Evolutionary conservation across 2,113 vertebrate species (phyloP).

Genomic region (Cairina moschata): DNA sequence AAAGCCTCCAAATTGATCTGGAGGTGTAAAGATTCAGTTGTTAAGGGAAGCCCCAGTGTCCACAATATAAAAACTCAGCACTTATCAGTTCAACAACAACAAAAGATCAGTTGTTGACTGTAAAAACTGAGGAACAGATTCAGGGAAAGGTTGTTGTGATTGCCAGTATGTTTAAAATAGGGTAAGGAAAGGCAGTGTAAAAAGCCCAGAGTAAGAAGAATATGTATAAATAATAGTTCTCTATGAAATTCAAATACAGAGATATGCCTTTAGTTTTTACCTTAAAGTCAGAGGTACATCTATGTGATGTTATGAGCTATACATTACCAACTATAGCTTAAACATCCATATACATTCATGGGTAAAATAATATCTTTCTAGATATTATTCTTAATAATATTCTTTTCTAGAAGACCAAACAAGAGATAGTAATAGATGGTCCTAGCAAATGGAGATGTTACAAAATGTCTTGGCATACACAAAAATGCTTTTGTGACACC

Average conservation of each 20-base stretch:
- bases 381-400: too few relatives aligned
- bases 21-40: background rate
- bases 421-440: background rate
- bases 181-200: background rate
- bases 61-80: background rate
- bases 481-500: background rate
- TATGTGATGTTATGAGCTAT: background rate
- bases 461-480: background rate
- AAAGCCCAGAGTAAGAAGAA: background rate
- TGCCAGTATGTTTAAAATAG: background rate
- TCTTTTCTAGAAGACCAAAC: background rate
- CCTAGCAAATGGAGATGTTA: background rate
- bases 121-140: background rate
- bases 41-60: background rate
- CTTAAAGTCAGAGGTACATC: background rate
- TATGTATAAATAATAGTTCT: background rate
- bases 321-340: background rate
- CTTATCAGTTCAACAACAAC: background rate
- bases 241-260: background rate
- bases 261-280: background rate
- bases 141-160: background rate
- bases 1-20: background rate
- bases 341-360: background rate
- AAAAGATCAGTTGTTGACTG: background rate
- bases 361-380: background rate